These are phyloP conservation scores for Bembecia ichneumoniformis DNA, from an alignment of 2,888 invertebrate species.

Conservation along the genomic window DNA sequence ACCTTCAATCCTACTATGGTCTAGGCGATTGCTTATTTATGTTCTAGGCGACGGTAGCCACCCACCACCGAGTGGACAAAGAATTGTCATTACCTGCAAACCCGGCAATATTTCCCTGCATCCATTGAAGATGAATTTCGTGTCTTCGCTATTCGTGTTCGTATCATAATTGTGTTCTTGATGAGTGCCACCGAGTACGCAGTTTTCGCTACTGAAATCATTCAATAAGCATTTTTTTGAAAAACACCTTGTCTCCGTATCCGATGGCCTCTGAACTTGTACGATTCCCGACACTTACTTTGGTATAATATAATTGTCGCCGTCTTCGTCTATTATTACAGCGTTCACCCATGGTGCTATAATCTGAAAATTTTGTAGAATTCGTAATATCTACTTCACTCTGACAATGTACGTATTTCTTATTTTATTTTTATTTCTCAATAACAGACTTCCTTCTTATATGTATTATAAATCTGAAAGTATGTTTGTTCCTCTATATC, in stretches of 20 bases:
- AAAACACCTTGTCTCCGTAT: background rate
- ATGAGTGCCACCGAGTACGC: conserved; percentile 84
- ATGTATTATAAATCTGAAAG: too few relatives aligned
- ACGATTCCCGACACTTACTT: conserved; percentile 73
- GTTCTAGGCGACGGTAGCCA: too few relatives aligned
- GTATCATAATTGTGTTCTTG: conserved; percentile 76
- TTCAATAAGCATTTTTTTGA: background rate
- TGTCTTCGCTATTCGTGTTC: conserved; percentile 66
- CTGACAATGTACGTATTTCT: too few relatives aligned
- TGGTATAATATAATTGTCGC: conserved; percentile 81
- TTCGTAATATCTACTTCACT: too few relatives aligned
- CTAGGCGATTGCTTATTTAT: too few relatives aligned
- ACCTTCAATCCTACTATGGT: too few relatives aligned
- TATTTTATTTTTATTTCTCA: too few relatives aligned
- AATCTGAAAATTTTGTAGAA: conserved; percentile 50
- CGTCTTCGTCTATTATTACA: conserved; percentile 71
- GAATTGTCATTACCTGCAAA: conserved; percentile 71
- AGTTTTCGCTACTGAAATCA: conserved; percentile 67
- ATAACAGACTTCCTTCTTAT: too few relatives aligned
- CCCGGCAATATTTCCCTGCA: conserved; percentile 75
- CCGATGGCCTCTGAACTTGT: background rate
- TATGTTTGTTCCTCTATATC: too few relatives aligned
- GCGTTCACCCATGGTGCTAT: conserved; percentile 78
- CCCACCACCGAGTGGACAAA: too few relatives aligned
- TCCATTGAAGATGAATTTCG: conserved; percentile 74